Percentiles rank a stretch among this genome's conserved stretches.
These are phyloP conservation scores for Dissostichus mawsoni DNA, from an alignment of 2,113 vertebrate genomes.

Conservation along the genomic window DNA sequence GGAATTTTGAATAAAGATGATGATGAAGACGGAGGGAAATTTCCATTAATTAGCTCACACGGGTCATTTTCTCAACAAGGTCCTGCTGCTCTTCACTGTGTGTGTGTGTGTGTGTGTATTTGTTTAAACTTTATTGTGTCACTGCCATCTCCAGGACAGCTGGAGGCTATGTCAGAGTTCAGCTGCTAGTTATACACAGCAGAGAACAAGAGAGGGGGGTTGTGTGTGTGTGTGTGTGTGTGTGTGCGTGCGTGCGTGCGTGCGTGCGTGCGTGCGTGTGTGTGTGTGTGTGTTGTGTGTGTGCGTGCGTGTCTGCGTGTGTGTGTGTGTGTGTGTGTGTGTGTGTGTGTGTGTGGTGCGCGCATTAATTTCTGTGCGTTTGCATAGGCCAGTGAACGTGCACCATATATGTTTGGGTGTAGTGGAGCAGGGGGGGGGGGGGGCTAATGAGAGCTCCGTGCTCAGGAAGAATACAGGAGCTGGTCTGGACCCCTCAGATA, in stretches of 20 bases:
- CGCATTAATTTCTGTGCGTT: too few relatives aligned
- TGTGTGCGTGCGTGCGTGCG: background rate
- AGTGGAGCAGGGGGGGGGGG: conserved; percentile 58
- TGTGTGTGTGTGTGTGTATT: conserved; percentile 42
- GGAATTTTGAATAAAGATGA: conserved; percentile 45
- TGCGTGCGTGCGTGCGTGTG: too few relatives aligned
- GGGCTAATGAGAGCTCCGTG: conserved; percentile 77
- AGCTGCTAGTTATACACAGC: conserved; percentile 74
- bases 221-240: conserved; percentile 19
- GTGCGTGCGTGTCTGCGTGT: too few relatives aligned
- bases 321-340: background rate
- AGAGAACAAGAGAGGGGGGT: conserved; percentile 35
- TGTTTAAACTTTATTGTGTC: conserved; percentile 76
- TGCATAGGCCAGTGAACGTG: too few relatives aligned
- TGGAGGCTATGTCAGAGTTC: conserved; percentile 79
- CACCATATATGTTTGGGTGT: background rate
- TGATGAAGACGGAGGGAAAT: conserved; percentile 48
- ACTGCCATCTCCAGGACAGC: conserved; percentile 69
- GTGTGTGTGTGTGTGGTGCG: too few relatives aligned
- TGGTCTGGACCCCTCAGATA: conserved; percentile 87
- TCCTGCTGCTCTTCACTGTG: conserved; percentile 38
- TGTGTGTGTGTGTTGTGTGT: too few relatives aligned
- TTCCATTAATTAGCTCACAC: conserved; percentile 58
- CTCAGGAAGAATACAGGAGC: conserved; percentile 69
- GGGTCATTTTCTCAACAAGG: conserved; percentile 64